phyloP scores from a whole-genome alignment of 2,113 vertebrate genomes.

The Scytalopus superciliaris region DNA sequence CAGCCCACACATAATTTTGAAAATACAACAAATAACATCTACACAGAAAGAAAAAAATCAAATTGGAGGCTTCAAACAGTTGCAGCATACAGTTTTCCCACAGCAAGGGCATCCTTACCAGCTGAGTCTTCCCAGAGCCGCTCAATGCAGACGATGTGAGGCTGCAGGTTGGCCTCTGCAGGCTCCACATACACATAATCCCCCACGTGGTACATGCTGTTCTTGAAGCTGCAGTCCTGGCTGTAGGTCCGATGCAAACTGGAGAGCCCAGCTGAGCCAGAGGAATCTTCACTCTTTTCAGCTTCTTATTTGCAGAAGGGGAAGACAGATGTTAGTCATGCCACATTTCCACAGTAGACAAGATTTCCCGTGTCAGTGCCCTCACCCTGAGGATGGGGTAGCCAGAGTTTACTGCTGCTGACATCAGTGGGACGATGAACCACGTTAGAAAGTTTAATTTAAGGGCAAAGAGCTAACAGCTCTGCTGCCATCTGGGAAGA shows the following conservation, averaged over 20 bases:
- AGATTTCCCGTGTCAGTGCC: neutral
- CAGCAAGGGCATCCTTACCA: conserved; percentile 74
- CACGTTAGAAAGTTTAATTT: neutral
- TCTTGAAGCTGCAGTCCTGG: conserved; percentile 98
- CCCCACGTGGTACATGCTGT: conserved; percentile 97
- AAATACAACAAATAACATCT: neutral
- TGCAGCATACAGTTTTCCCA: neutral
- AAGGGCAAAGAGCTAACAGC: neutral
- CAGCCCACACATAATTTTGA: neutral
- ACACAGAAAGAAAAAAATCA: neutral
- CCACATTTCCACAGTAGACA: accelerated
- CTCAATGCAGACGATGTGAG: conserved; percentile 98
- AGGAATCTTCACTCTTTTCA: conserved; percentile 92
- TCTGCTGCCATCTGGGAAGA: neutral
- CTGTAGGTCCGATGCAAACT: conserved; percentile 92
- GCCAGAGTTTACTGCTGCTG: neutral
- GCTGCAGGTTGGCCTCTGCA: conserved; percentile 89
- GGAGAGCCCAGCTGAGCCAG: conserved; percentile 83
- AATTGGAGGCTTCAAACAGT: neutral
- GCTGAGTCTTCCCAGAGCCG: conserved; percentile 95
- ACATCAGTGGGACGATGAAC: neutral
- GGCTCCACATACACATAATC: conserved; percentile 98
- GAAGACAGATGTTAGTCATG: neutral
- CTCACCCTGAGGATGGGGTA: neutral
- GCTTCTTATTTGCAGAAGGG: conserved; percentile 80